Evolutionary conservation across 2,888 invertebrate genomes (phyloP).

Genomic region (Dastarcus helophoroides): DNA sequence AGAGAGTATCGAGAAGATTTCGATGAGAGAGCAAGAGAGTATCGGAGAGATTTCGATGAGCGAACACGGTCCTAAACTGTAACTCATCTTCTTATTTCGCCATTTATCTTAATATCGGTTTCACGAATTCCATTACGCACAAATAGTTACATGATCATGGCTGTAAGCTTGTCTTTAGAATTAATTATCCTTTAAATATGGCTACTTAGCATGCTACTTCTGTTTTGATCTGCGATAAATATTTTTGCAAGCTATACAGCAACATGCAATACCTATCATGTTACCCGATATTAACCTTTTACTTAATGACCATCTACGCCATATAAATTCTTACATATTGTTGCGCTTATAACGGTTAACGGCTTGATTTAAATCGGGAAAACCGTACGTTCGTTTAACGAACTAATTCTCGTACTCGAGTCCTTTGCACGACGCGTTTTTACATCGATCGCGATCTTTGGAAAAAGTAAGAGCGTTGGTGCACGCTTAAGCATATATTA

Average conservation of each 20-base stretch:
- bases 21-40: too few species aligned
- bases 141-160: conserved; percentile 20
- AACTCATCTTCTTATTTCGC: too few species aligned
- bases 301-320: background rate
- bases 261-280: conserved; percentile 18
- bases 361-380: background rate
- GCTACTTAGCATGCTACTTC: conserved; percentile 28
- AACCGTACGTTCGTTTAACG: too few species aligned
- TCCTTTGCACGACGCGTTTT: too few species aligned
- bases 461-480: too few species aligned
- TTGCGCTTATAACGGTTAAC: background rate
- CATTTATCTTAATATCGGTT: too few species aligned
- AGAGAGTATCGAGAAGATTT: too few species aligned
- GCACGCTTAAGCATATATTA: too few species aligned
- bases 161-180: conserved; percentile 19
- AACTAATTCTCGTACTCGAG: too few species aligned
- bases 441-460: too few species aligned
- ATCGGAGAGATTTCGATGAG: too few species aligned
- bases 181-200: conserved; percentile 27
- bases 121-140: conserved; percentile 12
- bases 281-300: conserved; percentile 17
- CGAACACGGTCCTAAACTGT: too few species aligned
- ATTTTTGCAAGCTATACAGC: conserved; percentile 18
- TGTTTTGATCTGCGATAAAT: conserved; percentile 25
- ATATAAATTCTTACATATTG: conserved; percentile 1